Evolutionary conservation across 2,113 vertebrate species (phyloP).

Genomic region (Plotosus lineatus): DNA sequence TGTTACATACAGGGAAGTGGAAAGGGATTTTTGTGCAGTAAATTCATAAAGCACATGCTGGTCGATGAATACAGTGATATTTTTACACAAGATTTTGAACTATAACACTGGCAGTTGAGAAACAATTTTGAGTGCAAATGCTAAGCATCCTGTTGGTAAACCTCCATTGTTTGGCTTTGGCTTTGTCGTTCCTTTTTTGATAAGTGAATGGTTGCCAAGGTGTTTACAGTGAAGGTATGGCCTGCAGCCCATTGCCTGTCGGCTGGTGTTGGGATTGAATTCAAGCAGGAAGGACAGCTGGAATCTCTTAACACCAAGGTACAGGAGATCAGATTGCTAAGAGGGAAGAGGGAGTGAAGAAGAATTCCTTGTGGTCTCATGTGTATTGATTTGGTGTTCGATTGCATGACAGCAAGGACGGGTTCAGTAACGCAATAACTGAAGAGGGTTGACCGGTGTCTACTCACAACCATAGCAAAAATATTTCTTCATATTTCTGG

Average conservation of each 20-base stretch:
- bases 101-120: not conserved
- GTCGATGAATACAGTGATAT: not conserved
- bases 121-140: not conserved
- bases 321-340: conserved; percentile 52
- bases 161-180: not conserved
- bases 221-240: conserved; percentile 36
- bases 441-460: not conserved
- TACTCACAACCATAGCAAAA: not conserved
- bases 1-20: not conserved
- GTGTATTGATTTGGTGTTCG: conserved; percentile 57
- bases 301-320: conserved; percentile 43
- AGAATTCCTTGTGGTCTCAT: conserved; percentile 16
- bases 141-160: conserved; percentile 7
- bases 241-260: conserved; percentile 38
- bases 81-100: not conserved
- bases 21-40: not conserved
- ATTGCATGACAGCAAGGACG: conserved; percentile 30
- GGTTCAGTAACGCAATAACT: conserved; percentile 16
- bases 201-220: conserved; percentile 16
- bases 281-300: conserved; percentile 57
- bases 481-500: not conserved
- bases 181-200: conserved; percentile 12
- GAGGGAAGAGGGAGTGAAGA: conserved; percentile 32
- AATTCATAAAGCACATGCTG: not conserved
- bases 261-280: conserved; percentile 53